Evolutionary conservation across 2,113 vertebrate genomes (phyloP).

Genomic region (Proteles cristata): DNA sequence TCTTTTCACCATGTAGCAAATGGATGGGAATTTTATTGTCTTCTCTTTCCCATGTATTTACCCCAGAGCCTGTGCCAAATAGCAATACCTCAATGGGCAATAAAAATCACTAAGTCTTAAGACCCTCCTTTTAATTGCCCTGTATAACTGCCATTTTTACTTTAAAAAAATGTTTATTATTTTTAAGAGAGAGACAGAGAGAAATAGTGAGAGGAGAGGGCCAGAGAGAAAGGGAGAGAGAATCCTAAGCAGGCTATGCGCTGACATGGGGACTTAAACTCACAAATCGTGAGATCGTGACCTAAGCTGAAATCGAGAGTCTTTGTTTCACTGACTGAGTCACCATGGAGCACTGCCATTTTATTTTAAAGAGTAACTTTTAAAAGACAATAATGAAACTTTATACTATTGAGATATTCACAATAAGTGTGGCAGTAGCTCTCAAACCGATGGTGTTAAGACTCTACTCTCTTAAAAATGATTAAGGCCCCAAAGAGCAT

Average conservation of each 20-base stretch:
- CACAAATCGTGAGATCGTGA: no score
- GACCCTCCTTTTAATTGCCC: background rate
- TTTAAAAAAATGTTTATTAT: background rate
- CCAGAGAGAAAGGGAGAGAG: no score
- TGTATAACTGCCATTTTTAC: background rate
- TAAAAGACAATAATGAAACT: background rate
- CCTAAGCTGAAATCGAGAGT: no score
- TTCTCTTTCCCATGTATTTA: background rate
- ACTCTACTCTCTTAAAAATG: background rate
- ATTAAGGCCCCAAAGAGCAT: background rate
- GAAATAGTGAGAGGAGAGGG: no score
- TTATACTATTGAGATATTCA: background rate
- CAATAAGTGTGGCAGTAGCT: background rate
- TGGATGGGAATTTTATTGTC: background rate
- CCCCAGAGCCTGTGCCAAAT: background rate
- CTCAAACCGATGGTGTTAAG: background rate
- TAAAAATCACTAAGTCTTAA: background rate
- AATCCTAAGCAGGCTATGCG: no score
- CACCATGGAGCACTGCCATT: background rate
- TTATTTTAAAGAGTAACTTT: background rate
- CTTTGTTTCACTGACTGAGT: no score
- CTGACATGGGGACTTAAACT: no score
- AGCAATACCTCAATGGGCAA: background rate
- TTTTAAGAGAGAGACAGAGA: no score
- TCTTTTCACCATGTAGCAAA: background rate